Evolutionary conservation across 2,888 invertebrate species (phyloP).

Genomic region (Caenorhabditis imperialis): DNA sequence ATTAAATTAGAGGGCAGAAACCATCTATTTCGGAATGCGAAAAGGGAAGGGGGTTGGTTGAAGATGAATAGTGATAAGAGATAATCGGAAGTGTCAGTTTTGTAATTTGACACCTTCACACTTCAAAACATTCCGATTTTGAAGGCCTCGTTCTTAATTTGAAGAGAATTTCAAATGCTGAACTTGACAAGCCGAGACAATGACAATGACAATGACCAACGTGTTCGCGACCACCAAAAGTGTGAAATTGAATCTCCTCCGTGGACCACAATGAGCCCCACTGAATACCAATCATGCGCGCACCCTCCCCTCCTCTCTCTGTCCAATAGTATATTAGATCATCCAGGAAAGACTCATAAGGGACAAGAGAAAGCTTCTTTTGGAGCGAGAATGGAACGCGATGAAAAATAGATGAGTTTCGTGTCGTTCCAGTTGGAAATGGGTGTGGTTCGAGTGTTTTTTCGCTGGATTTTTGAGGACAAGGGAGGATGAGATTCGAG

Average conservation of each 20-base stretch:
- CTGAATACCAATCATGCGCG: constrained; percentile 52
- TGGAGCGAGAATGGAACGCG: constrained; percentile 6
- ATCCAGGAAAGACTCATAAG: constrained; percentile 26
- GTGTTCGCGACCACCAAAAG: no score
- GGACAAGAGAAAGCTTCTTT: constrained; percentile 22
- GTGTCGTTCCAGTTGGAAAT: no score
- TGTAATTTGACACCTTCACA: not conserved
- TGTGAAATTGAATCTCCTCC: constrained; percentile 52
- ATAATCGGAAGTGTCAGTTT: constrained; percentile 26
- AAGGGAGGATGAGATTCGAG: no score
- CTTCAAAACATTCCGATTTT: not conserved
- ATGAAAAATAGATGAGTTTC: constrained; percentile 13
- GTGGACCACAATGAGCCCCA: constrained; percentile 31
- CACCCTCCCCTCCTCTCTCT: constrained; percentile 49
- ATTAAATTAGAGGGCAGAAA: constrained; percentile 8
- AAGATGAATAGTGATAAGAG: constrained; percentile 11
- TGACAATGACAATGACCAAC: no score
- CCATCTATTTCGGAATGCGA: no score
- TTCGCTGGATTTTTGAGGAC: no score
- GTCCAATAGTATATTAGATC: constrained; percentile 53
- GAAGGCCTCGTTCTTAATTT: not conserved
- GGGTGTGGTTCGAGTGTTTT: no score
- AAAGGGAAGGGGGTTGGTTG: no score
- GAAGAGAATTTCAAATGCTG: not conserved
- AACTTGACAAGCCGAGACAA: constrained; percentile 17